Conservation (phyloP, 2,888 invertebrate species). For the Harpalus rubripes region DNA sequence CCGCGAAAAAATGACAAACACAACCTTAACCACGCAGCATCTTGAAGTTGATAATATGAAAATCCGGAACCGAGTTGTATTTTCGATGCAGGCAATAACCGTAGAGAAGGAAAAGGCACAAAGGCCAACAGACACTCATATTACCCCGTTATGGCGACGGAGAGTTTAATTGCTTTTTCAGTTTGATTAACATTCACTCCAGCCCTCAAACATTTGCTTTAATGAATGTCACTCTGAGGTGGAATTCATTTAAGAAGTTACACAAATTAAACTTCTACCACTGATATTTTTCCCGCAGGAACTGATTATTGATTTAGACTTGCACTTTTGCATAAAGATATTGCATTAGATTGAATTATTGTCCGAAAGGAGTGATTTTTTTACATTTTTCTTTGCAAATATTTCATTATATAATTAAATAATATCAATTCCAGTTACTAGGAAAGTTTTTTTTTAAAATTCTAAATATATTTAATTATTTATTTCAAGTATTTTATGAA, state of each 20-base stretch:
- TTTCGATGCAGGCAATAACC: conserved; percentile 11
- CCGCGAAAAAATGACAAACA: conserved; percentile 37
- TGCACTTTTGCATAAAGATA: not conserved
- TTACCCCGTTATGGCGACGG: conserved; percentile 44
- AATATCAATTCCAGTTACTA: no score
- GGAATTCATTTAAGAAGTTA: conserved; percentile 50
- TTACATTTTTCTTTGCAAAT: not conserved
- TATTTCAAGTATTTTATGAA: no score
- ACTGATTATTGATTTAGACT: conserved; percentile 18
- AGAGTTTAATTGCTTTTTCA: conserved; percentile 59
- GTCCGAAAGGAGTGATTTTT: not conserved
- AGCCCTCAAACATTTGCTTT: conserved; percentile 53
- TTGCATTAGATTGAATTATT: conserved; percentile 16
- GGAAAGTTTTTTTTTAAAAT: no score
- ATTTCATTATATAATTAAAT: not conserved
- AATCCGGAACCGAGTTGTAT: conserved; percentile 9
- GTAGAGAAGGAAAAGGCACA: conserved; percentile 21
- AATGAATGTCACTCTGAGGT: conserved; percentile 54
- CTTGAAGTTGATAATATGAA: conserved; percentile 46
- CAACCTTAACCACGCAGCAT: not conserved
- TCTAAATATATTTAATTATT: no score
- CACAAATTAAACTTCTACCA: conserved; percentile 29
- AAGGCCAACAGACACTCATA: conserved; percentile 45
- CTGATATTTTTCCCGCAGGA: conserved; percentile 18
- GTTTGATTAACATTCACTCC: conserved; percentile 54